Evolutionary conservation across 2,113 vertebrate species (phyloP).

Genomic region (Lipophrys pholis): DNA sequence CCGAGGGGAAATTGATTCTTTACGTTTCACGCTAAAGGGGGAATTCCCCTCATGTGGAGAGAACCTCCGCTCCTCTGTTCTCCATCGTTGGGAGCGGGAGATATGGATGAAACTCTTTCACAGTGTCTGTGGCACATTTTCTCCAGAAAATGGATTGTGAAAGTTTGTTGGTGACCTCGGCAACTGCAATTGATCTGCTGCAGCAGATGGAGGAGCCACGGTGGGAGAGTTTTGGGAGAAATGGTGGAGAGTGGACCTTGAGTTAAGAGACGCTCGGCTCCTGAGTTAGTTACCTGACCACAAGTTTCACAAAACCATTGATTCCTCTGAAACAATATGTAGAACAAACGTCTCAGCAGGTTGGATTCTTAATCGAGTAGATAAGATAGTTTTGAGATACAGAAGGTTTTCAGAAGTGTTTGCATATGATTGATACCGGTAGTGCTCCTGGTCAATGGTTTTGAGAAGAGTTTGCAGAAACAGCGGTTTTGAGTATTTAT

Average conservation of each 20-base stretch:
- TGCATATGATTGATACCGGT: too few species aligned
- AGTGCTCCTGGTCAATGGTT: too few species aligned
- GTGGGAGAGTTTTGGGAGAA: background rate
- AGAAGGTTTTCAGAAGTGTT: too few species aligned
- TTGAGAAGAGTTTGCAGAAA: too few species aligned
- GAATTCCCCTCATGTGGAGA: slow-evolving; percentile 21
- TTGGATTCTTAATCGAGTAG: too few species aligned
- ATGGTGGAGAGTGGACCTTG: background rate
- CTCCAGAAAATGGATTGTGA: background rate
- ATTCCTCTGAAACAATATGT: too few species aligned
- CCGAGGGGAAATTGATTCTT: slow-evolving; percentile 36
- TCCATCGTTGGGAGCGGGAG: background rate
- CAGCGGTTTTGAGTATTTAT: too few species aligned
- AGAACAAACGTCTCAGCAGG: too few species aligned
- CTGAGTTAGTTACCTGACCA: too few species aligned
- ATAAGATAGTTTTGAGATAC: too few species aligned
- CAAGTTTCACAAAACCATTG: too few species aligned
- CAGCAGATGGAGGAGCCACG: background rate
- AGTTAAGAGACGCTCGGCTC: background rate
- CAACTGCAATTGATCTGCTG: background rate
- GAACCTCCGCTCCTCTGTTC: too few species aligned
- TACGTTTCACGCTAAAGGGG: slow-evolving; percentile 4
- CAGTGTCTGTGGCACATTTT: background rate
- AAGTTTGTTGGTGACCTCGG: slow-evolving; percentile 17
- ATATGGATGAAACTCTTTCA: background rate